Evolutionary conservation across 2,113 vertebrate genomes (phyloP).

Genomic region (Xiphophorus couchianus): DNA sequence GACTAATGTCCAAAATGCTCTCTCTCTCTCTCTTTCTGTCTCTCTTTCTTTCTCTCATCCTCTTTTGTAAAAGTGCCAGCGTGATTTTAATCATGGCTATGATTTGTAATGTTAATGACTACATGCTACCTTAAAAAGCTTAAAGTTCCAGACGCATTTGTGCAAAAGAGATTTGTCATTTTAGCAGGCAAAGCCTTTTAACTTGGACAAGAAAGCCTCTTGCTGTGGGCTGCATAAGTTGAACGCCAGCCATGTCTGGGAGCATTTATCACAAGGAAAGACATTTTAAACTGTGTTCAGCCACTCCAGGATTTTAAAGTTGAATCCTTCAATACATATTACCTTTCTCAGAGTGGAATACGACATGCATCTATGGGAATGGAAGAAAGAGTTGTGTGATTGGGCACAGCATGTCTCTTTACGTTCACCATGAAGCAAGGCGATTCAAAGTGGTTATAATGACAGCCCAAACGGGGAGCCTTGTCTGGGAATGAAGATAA

Average conservation of each 20-base stretch:
- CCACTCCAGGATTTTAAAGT: constrained; percentile 55
- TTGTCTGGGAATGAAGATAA: constrained; percentile 77
- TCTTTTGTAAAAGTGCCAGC: not conserved
- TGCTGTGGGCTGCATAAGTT: constrained; percentile 31
- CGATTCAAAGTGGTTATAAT: constrained; percentile 73
- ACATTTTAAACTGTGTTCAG: constrained; percentile 50
- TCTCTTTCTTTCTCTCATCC: no score
- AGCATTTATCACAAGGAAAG: constrained; percentile 49
- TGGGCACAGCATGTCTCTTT: constrained; percentile 70
- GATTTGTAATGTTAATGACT: not conserved
- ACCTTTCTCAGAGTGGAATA: constrained; percentile 60
- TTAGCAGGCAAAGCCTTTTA: constrained; percentile 27
- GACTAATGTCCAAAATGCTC: no score
- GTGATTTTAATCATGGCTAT: not conserved
- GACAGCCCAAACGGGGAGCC: constrained; percentile 71
- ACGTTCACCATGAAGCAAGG: constrained; percentile 47
- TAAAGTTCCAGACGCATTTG: constrained; percentile 6
- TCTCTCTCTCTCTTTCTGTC: not conserved
- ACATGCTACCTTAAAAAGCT: not conserved
- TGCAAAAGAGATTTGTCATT: constrained; percentile 3
- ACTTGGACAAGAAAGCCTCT: constrained; percentile 14
- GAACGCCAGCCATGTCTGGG: constrained; percentile 35
- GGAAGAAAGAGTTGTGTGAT: constrained; percentile 70
- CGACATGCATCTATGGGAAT: constrained; percentile 65
- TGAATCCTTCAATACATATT: constrained; percentile 64